A percentile compares a stretch with the other conserved stretches of the same genome.
Evolutionary conservation across 2,888 invertebrate genomes (phyloP).

Genomic region (Cerceris ruficornis): DNA sequence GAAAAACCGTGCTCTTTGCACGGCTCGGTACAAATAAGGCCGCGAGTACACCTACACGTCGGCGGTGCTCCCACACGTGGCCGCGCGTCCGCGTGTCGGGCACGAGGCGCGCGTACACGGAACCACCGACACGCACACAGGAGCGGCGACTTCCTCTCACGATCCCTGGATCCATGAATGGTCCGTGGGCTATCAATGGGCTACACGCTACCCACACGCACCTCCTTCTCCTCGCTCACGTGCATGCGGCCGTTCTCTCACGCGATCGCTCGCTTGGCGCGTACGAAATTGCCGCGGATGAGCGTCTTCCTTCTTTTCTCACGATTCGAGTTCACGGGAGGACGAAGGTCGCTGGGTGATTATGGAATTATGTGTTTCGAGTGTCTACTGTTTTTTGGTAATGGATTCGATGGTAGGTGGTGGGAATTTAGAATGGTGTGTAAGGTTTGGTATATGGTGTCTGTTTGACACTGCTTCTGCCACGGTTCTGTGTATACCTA

Average conservation of each 20-base stretch:
- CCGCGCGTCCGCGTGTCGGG: conserved; percentile 25
- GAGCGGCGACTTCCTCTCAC: conserved; percentile 70
- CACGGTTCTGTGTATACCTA: too few relatives aligned
- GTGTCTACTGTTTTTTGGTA: too few relatives aligned
- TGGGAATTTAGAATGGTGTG: too few relatives aligned
- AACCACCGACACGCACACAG: conserved; percentile 17
- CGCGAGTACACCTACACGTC: conserved; percentile 67
- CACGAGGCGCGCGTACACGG: conserved; percentile 27
- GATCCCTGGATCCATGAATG: conserved; percentile 77
- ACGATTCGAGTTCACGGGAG: background rate
- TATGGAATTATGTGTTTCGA: background rate
- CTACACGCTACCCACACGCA: conserved; percentile 62
- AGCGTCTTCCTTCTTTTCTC: conserved; percentile 13
- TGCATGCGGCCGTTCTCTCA: conserved; percentile 51
- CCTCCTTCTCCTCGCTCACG: conserved; percentile 27
- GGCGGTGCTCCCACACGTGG: conserved; percentile 17
- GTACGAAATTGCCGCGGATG: conserved; percentile 21
- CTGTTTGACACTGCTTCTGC: too few relatives aligned
- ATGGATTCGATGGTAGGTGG: too few relatives aligned
- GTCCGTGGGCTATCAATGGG: conserved; percentile 76
- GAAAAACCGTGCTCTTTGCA: conserved; percentile 55
- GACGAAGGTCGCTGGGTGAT: background rate
- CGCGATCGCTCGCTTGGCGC: conserved; percentile 41
- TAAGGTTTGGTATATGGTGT: too few relatives aligned
- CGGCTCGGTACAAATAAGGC: conserved; percentile 73